Percentiles rank a stretch among this genome's conserved stretches.
phyloP scores from a whole-genome alignment of 2,797 vertebrate genomes.

The Clamator glandarius region DNA sequence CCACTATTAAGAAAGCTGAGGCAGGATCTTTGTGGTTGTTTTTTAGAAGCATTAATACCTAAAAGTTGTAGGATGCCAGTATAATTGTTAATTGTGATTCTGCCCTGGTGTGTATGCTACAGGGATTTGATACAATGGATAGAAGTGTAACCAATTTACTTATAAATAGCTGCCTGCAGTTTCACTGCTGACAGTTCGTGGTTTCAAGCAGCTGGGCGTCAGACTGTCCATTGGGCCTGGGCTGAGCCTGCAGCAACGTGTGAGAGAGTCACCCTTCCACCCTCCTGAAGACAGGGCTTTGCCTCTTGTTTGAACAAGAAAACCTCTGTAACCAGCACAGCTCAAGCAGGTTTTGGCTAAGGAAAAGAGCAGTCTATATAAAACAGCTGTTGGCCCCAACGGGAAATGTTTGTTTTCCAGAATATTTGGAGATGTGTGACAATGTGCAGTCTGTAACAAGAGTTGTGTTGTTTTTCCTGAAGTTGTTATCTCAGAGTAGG shows the following conservation, averaged over 20 bases:
- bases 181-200: accelerated
- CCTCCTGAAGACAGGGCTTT: neutral
- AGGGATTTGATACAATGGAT: neutral
- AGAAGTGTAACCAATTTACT: neutral
- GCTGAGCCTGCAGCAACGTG: neutral
- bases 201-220: neutral
- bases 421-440: neutral
- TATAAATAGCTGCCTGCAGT: neutral
- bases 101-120: neutral
- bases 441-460: no score
- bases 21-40: neutral
- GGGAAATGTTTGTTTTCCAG: neutral
- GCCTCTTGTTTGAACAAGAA: neutral
- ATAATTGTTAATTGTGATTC: neutral
- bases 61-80: neutral
- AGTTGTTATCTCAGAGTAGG: neutral
- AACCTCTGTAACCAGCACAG: neutral
- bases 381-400: neutral
- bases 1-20: neutral
- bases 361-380: accelerated
- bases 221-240: neutral
- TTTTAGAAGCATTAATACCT: neutral
- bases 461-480: neutral
- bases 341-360: neutral
- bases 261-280: neutral